These are phyloP conservation scores for Callitettix versicolor DNA, from an alignment of 1,140 invertebrate genomes.

Conservation along the genomic window DNA sequence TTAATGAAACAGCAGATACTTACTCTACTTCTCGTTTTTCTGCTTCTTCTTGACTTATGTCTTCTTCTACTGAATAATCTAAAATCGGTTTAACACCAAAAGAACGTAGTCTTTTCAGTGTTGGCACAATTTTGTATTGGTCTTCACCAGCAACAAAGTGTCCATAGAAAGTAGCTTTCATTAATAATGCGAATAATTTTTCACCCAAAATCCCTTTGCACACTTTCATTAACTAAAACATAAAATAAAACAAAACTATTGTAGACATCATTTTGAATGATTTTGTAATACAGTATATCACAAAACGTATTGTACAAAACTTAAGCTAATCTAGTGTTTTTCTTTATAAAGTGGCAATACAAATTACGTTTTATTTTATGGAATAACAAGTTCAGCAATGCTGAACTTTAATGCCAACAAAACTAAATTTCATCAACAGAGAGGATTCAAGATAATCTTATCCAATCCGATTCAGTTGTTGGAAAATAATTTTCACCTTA, in stretches of 20 bases:
- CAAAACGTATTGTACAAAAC: too few species aligned
- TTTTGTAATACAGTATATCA: too few species aligned
- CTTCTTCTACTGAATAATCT: constrained; percentile 97
- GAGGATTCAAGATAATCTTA: too few species aligned
- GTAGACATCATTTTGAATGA: too few species aligned
- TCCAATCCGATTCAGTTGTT: too few species aligned
- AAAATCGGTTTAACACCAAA: constrained; percentile 98
- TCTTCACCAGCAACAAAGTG: constrained; percentile 97
- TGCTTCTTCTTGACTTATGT: constrained; percentile 82
- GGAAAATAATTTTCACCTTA: too few species aligned
- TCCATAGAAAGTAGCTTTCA: constrained; percentile 94
- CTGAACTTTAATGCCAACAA: too few species aligned
- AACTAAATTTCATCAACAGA: too few species aligned
- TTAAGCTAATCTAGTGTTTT: too few species aligned
- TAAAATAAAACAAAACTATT: constrained; percentile 25
- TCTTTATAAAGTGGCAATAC: too few species aligned
- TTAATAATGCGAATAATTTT: constrained; percentile 70
- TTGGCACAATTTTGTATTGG: constrained; percentile 74
- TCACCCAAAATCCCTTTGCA: constrained; percentile 72
- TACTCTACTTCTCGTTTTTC: constrained; percentile 85
- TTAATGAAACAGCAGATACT: constrained; percentile 32
- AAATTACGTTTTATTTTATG: too few species aligned
- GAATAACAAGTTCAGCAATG: too few species aligned
- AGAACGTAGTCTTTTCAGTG: constrained; percentile 67
- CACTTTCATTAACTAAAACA: constrained; percentile 78